phyloP scores from a whole-genome alignment of 2,888 invertebrate genomes.

The Meghimatium bilineatum region DNA sequence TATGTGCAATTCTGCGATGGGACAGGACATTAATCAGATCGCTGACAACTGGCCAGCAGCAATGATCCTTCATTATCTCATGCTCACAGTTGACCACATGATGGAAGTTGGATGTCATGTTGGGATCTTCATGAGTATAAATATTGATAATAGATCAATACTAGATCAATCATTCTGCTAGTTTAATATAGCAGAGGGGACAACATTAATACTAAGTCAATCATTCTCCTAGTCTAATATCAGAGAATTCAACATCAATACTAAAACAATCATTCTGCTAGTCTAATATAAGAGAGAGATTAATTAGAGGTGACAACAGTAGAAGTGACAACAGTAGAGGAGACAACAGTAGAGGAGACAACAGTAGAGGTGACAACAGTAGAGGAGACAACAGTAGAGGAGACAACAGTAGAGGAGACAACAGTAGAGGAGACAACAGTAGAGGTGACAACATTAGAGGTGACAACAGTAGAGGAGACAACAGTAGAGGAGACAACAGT shows the following conservation, averaged over 20 bases:
- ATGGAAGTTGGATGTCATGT: constrained; percentile 83
- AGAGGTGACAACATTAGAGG: too few relatives aligned
- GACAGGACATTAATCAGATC: constrained; percentile 97
- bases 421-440: too few relatives aligned
- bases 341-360: not conserved
- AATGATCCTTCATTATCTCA: constrained; percentile 96
- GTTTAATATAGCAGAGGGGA: too few relatives aligned
- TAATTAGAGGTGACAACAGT: not conserved
- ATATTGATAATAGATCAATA: not conserved
- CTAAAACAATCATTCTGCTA: not conserved
- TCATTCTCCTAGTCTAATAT: too few relatives aligned
- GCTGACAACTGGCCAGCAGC: constrained; percentile 98
- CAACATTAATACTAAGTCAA: too few relatives aligned
- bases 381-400: too few relatives aligned
- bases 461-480: too few relatives aligned
- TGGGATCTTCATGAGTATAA: constrained; percentile 35
- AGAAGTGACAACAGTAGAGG: not conserved
- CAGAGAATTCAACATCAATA: too few relatives aligned
- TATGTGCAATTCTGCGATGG: constrained; percentile 91
- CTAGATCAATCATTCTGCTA: not conserved
- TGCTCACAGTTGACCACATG: constrained; percentile 94
- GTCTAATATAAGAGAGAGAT: too few relatives aligned
- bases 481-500: too few relatives aligned
- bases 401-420: too few relatives aligned
- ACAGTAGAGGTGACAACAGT: not conserved